Evolutionary conservation across 2,797 vertebrate species (phyloP).

Genomic region (Paedocypris micromegethes): DNA sequence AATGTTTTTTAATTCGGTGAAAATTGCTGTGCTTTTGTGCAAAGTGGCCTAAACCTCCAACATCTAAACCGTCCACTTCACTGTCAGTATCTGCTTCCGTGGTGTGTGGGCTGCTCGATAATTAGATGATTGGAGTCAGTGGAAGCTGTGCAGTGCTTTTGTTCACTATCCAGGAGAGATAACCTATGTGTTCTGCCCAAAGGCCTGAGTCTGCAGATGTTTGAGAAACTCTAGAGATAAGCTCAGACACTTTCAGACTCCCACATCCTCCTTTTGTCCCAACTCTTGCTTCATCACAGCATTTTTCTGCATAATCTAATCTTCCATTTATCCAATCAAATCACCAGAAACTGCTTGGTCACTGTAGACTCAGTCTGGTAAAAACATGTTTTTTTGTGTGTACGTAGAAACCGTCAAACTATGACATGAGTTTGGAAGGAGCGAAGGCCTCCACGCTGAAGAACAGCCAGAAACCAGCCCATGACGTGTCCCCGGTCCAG

Average conservation of each 20-base stretch:
- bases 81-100: background rate
- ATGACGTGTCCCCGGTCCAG: constrained; percentile 56
- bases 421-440: constrained; percentile 45
- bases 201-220: background rate
- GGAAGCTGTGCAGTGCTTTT: background rate
- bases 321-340: background rate
- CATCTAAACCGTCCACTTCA: no score
- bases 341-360: background rate
- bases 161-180: background rate
- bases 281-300: no score
- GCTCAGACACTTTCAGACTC: no score
- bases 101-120: constrained; percentile 13
- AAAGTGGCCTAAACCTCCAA: background rate
- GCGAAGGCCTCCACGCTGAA: constrained; percentile 65
- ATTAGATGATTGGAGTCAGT: constrained; percentile 1
- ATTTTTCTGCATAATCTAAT: no score
- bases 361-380: background rate
- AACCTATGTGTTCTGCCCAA: background rate
- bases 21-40: no score
- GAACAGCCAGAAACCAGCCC: constrained; percentile 51
- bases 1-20: background rate
- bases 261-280: no score
- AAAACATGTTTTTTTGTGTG: background rate
- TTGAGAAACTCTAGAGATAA: no score
- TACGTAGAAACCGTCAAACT: constrained; percentile 44